Evolutionary conservation across 1,140 invertebrate species (phyloP), one percentile per base, ranked within the genome.

Genomic region (Oreohelix idahoensis): DNA sequence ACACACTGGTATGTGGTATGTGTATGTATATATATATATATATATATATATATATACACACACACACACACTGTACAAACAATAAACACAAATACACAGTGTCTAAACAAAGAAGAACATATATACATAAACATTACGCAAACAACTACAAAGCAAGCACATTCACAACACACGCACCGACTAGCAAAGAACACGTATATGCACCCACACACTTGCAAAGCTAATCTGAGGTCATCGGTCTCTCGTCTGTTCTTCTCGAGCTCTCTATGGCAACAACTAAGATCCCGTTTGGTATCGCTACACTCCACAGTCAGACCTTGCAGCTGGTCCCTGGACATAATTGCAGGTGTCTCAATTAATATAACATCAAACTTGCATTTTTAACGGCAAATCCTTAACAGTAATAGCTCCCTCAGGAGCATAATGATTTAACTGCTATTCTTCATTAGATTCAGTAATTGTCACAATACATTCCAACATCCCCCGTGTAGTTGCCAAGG

Each of bases 281-380:
- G 77, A 66, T 79, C 77, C 20, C 77, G 77, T n/a, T 79, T 79
- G 26, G 77, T 20, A n/a, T 79, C 77, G 23, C 5, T 66, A 39
- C 63, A 66, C 45, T 79, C 77, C n/a, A n/a, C 35, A 32, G 53
- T 39, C n/a, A 63, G 15, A 38, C 77, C 39, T 26, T 79, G 53
- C 53, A 79, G 36, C 39, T 79, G 77, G 2, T 79, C 77, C 45
- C 77, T 79, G 51, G 42, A n/a, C n/a, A n/a, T n/a, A n/a, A n/a
- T n/a, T n/a, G n/a, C n/a, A n/a, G n/a, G n/a, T n/a, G n/a, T n/a
- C n/a, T n/a, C n/a, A n/a, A n/a, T n/a, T n/a, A n/a, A n/a, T n/a
- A n/a, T n/a, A n/a, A n/a, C n/a, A n/a, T n/a, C n/a, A n/a, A n/a
- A n/a, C n/a, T n/a, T n/a, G n/a, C n/a, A n/a, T n/a, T n/a, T n/a